phyloP scores from a whole-genome alignment of 2,797 vertebrate genomes.

The Babyrousa celebensis region DNA sequence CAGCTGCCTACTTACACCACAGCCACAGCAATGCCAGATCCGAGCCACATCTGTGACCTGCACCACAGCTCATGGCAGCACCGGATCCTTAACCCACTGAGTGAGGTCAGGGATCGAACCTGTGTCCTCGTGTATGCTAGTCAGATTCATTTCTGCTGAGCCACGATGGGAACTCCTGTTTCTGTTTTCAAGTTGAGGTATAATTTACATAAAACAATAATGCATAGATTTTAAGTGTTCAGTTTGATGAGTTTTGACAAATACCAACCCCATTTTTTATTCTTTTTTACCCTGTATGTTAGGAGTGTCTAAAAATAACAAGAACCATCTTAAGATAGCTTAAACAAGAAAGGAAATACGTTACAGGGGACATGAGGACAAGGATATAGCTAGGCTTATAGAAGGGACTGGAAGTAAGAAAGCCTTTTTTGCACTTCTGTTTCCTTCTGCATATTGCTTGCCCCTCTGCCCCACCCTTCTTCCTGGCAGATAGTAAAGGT shows the following conservation, averaged over 20 bases:
- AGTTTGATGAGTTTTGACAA: slow-evolving; percentile 56
- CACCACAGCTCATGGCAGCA: too few relatives aligned
- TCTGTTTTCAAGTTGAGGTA: slow-evolving; percentile 59
- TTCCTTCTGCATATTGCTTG: background rate
- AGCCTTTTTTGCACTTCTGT: background rate
- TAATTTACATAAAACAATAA: slow-evolving; percentile 62
- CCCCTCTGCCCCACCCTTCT: background rate
- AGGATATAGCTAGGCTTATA: background rate
- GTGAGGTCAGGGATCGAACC: too few relatives aligned
- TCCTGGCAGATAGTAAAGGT: background rate
- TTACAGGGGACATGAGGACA: slow-evolving; percentile 34
- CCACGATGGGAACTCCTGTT: background rate
- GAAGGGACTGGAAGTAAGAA: slow-evolving; percentile 34
- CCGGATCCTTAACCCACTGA: too few relatives aligned
- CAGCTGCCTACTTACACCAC: too few relatives aligned
- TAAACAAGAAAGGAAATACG: slow-evolving; percentile 57
- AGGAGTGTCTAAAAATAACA: slow-evolving; percentile 64
- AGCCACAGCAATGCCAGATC: too few relatives aligned
- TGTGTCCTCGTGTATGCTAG: too few relatives aligned
- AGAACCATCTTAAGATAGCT: slow-evolving; percentile 54
- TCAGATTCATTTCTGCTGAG: too few relatives aligned
- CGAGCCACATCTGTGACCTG: too few relatives aligned
- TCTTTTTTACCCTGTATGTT: slow-evolving; percentile 29
- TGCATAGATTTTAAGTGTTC: slow-evolving; percentile 17
- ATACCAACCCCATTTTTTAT: slow-evolving; percentile 2